A percentile compares a stretch with the other conserved stretches of the same genome.
Conservation (phyloP, 2,888 invertebrate species). For the Deilephila elpenor region DNA sequence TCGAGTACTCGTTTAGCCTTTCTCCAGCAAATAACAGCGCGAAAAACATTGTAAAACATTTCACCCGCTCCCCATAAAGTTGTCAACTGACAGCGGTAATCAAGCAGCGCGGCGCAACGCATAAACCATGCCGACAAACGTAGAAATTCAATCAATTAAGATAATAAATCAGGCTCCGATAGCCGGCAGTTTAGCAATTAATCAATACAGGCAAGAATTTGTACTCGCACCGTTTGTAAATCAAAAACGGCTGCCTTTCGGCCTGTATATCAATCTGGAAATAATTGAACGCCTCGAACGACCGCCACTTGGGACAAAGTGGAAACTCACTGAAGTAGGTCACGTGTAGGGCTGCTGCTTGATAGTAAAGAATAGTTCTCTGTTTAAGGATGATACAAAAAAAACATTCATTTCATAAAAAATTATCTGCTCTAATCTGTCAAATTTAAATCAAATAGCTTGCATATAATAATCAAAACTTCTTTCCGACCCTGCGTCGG, state of each 20-base stretch:
- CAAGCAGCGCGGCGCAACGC: not conserved
- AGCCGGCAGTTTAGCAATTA: conserved; percentile 20
- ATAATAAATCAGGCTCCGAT: conserved; percentile 20
- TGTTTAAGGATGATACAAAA: no score
- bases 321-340: conserved; percentile 16
- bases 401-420: no score
- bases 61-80: not conserved
- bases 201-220: not conserved
- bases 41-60: no score
- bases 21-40: no score
- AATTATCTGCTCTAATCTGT: no score
- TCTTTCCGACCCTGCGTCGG: no score
- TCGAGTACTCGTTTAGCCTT: no score
- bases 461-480: no score
- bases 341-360: not conserved
- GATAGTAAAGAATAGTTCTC: not conserved
- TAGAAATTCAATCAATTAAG: conserved; percentile 11
- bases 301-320: conserved; percentile 10
- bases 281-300: conserved; percentile 23
- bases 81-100: not conserved
- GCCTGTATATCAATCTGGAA: conserved; percentile 16
- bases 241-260: conserved; percentile 21
- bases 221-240: conserved; percentile 4
- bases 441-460: no score
- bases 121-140: conserved; percentile 11